A percentile compares a stretch with the other conserved stretches of the same genome.
Conservation (phyloP, 2,888 invertebrate species). For the Chironomus tentans region DNA sequence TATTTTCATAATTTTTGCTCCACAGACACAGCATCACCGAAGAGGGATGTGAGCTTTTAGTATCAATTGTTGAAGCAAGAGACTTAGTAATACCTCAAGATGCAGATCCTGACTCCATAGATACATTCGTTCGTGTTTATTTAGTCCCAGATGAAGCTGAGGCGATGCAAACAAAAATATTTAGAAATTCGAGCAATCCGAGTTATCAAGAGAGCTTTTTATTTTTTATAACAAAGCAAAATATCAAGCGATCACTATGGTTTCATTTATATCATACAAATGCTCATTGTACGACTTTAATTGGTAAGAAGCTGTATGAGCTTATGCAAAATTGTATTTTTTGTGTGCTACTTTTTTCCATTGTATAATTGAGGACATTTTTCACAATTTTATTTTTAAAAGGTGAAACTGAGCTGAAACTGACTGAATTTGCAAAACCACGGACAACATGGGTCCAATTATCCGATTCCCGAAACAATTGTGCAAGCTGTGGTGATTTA, state of each 20-base stretch:
- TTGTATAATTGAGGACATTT: neutral
- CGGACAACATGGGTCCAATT: conserved; percentile 72
- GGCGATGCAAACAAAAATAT: conserved; percentile 59
- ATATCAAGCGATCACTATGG: conserved; percentile 50
- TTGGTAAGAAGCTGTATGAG: conserved; percentile 32
- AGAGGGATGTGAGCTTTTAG: conserved; percentile 41
- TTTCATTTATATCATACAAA: conserved; percentile 61
- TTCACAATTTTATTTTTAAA: neutral
- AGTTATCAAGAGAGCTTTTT: conserved; percentile 70
- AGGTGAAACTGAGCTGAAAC: conserved; percentile 59
- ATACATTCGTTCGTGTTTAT: conserved; percentile 68
- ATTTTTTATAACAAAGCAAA: conserved; percentile 52
- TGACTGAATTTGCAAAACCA: conserved; percentile 57
- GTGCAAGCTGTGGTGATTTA: conserved; percentile 64
- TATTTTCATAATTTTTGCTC: neutral
- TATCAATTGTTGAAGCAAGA: conserved; percentile 68
- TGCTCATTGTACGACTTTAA: conserved; percentile 52
- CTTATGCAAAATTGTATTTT: neutral
- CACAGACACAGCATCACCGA: conserved; percentile 35
- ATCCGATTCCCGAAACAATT: conserved; percentile 57
- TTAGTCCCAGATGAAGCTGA: conserved; percentile 60
- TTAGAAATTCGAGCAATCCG: conserved; percentile 58
- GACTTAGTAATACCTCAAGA: conserved; percentile 55
- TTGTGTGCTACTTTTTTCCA: neutral
- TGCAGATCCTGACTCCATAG: conserved; percentile 46